A percentile compares a stretch with the other conserved stretches of the same genome.
These are phyloP conservation scores for Acrocyrtus sp. DNA, from an alignment of 2,888 invertebrate genomes.

Conservation along the genomic window DNA sequence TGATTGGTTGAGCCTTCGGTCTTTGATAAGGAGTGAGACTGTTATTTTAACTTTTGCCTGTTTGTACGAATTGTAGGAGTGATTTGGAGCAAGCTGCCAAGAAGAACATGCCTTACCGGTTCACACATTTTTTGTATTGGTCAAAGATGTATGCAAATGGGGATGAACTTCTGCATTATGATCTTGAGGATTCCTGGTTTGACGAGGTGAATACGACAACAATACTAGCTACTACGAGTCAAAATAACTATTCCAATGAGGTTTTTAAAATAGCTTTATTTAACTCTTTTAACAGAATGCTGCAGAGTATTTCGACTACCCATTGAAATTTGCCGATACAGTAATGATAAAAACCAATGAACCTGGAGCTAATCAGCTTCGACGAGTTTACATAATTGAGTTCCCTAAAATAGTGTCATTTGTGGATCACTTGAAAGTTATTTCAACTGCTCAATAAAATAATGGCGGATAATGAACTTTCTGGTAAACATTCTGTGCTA, in stretches of 20 bases:
- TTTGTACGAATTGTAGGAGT: constrained; percentile 10
- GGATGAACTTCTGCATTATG: background rate
- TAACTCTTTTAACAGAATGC: constrained; percentile 24
- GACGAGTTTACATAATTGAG: constrained; percentile 20
- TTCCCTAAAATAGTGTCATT: constrained; percentile 14
- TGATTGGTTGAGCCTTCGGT: too few relatives aligned
- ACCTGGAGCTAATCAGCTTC: background rate
- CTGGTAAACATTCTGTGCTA: background rate
- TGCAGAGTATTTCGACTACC: constrained; percentile 4
- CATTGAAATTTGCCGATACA: constrained; percentile 15
- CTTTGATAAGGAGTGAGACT: background rate
- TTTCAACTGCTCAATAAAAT: constrained; percentile 3
- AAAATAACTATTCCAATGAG: too few relatives aligned
- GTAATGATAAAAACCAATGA: constrained; percentile 8
- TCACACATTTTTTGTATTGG: constrained; percentile 33
- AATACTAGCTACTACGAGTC: too few relatives aligned
- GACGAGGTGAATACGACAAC: constrained; percentile 27
- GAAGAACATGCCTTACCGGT: constrained; percentile 45
- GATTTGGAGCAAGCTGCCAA: constrained; percentile 17
- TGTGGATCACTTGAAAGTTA: constrained; percentile 8
- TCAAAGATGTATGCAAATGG: constrained; percentile 34
- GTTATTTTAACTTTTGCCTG: background rate
- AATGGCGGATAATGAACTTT: background rate
- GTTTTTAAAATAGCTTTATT: too few relatives aligned
- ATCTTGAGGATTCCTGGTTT: constrained; percentile 26